phyloP scores from a whole-genome alignment of 64 coral and sea anemone species.

The Stichodactyla mertensii region DNA sequence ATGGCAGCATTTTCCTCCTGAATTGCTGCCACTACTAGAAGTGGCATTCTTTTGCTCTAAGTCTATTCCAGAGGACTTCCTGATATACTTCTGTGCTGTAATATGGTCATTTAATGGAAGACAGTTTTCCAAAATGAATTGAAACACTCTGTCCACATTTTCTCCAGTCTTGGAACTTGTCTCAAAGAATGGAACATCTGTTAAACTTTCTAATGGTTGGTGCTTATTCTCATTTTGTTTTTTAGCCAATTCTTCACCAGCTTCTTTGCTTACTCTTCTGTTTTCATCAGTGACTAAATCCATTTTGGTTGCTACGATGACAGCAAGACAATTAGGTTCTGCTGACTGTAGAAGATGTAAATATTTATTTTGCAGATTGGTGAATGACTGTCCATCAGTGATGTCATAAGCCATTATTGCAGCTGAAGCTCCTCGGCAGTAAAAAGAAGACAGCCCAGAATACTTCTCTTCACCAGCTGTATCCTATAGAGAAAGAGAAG shows the following conservation, averaged over 20 bases:
- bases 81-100: constrained; percentile 39
- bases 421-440: constrained; percentile 92
- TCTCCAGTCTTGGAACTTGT: constrained; percentile 92
- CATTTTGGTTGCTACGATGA: constrained; percentile 75
- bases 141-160: constrained; percentile 87
- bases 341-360: constrained; percentile 75
- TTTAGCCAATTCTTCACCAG: constrained; percentile 55
- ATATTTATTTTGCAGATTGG: constrained; percentile 58
- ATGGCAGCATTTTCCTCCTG: background rate
- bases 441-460: constrained; percentile 92
- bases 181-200: constrained; percentile 75
- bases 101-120: constrained; percentile 65
- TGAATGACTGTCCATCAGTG: constrained; percentile 44
- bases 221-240: constrained; percentile 69
- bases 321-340: constrained; percentile 76
- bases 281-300: constrained; percentile 65
- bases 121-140: constrained; percentile 85
- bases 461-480: constrained; percentile 97
- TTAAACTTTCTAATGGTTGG: constrained; percentile 28
- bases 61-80: constrained; percentile 43
- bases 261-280: constrained; percentile 30
- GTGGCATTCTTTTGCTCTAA: constrained; percentile 29
- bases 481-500: constrained; percentile 47
- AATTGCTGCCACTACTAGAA: background rate
- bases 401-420: constrained; percentile 94